Percentiles rank a stretch among this genome's conserved stretches.
Conservation (phyloP, 1,140 invertebrate species). For the Samia ricini region DNA sequence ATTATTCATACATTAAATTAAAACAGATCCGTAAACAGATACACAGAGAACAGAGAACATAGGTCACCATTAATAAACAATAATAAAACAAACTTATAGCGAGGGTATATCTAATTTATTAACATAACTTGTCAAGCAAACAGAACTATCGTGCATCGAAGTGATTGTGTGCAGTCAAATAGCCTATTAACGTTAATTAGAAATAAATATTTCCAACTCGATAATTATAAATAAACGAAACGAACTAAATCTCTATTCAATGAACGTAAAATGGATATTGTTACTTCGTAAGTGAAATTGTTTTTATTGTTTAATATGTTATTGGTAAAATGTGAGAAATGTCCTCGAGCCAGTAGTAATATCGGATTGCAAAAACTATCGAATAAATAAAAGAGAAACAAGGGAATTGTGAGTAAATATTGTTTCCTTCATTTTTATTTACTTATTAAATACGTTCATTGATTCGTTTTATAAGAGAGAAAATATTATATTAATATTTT, state of each 20-base stretch:
- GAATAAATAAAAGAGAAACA: not conserved
- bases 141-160: not conserved
- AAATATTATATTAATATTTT: not conserved
- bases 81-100: not conserved
- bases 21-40: too few species aligned
- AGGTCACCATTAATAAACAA: not conserved
- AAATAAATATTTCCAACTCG: not conserved
- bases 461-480: not conserved
- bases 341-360: not conserved
- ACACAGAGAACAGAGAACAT: not conserved
- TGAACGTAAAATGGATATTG: not conserved
- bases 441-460: not conserved
- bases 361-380: not conserved
- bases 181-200: not conserved
- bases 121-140: not conserved
- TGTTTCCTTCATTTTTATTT: not conserved
- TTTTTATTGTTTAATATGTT: not conserved
- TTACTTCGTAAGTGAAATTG: not conserved
- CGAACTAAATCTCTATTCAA: not conserved
- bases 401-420: not conserved
- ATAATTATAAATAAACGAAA: not conserved
- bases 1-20: too few species aligned
- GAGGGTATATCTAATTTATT: not conserved
- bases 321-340: not conserved
- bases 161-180: not conserved